Evolutionary conservation across 2,797 vertebrate species (phyloP).

Genomic region (Apodemus agrarius): DNA sequence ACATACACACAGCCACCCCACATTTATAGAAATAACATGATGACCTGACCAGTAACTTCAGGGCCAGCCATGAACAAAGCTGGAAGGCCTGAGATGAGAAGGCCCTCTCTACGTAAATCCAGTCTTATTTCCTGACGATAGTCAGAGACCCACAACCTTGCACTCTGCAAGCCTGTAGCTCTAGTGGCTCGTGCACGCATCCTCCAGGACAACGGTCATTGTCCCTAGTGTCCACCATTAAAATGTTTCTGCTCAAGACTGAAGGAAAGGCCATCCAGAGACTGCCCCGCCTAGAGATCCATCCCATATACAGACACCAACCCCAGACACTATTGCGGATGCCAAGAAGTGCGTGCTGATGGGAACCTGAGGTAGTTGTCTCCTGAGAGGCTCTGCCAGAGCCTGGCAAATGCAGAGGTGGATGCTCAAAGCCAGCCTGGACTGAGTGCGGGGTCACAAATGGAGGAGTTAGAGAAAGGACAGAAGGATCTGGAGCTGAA

Average conservation of each 20-base stretch:
- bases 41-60: conserved; percentile 8
- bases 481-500: no score
- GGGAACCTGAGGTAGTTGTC: no score
- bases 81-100: not conserved
- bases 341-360: no score
- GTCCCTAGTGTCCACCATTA: conserved; percentile 2
- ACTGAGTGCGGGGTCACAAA: no score
- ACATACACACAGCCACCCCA: not conserved
- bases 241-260: not conserved
- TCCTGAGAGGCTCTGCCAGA: no score
- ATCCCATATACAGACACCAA: no score
- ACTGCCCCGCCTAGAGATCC: no score
- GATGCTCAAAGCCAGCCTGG: no score
- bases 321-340: no score
- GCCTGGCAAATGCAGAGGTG: no score
- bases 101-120: not conserved
- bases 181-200: not conserved
- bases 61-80: conserved; percentile 1
- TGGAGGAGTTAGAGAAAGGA: no score
- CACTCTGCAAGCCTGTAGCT: not conserved
- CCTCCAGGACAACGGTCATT: not conserved
- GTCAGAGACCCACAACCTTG: not conserved
- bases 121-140: not conserved
- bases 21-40: conserved; percentile 51
- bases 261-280: no score